Percentiles rank a stretch among this genome's conserved stretches.
phyloP scores from a whole-genome alignment of 2,888 invertebrate genomes.

The Erannis defoliaria region DNA sequence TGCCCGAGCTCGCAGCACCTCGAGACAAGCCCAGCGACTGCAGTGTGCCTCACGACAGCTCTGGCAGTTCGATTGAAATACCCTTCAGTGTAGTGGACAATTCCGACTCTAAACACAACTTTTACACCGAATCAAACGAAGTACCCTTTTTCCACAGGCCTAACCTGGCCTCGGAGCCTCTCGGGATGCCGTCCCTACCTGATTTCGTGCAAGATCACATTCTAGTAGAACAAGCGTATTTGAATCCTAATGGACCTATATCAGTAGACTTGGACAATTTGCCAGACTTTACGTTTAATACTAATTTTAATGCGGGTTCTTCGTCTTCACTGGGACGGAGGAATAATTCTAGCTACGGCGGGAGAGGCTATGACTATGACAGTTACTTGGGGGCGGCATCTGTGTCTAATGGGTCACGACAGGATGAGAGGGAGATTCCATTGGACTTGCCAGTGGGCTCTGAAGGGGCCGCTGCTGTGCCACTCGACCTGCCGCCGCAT shows the following conservation, averaged over 20 bases:
- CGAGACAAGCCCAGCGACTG: slow-evolving; percentile 71
- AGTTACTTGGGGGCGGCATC: slow-evolving; percentile 69
- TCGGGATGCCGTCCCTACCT: slow-evolving; percentile 90
- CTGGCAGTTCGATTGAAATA: slow-evolving; percentile 80
- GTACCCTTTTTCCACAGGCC: slow-evolving; percentile 78
- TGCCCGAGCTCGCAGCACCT: slow-evolving; percentile 58
- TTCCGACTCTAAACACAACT: slow-evolving; percentile 82
- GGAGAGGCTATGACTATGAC: slow-evolving; percentile 74
- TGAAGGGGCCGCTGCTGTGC: slow-evolving; percentile 70
- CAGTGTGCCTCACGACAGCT: slow-evolving; percentile 66
- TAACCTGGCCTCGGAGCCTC: slow-evolving; percentile 76
- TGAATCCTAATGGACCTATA: slow-evolving; percentile 84
- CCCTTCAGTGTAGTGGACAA: slow-evolving; percentile 82
- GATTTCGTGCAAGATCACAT: slow-evolving; percentile 97
- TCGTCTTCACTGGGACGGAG: slow-evolving; percentile 73
- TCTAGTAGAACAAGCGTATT: slow-evolving; percentile 92
- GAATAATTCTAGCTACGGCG: slow-evolving; percentile 62
- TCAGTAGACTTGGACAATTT: slow-evolving; percentile 88
- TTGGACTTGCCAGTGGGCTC: slow-evolving; percentile 73
- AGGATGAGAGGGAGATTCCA: slow-evolving; percentile 65
- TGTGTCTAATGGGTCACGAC: slow-evolving; percentile 64
- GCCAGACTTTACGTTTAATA: slow-evolving; percentile 89
- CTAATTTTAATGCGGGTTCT: slow-evolving; percentile 77
- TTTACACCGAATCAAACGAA: slow-evolving; percentile 73
- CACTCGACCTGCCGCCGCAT: slow-evolving; percentile 73